Evolutionary conservation across 1,140 invertebrate species (phyloP), one percentile per base, ranked within the genome.

Genomic region (Phymastichus coffea): DNA sequence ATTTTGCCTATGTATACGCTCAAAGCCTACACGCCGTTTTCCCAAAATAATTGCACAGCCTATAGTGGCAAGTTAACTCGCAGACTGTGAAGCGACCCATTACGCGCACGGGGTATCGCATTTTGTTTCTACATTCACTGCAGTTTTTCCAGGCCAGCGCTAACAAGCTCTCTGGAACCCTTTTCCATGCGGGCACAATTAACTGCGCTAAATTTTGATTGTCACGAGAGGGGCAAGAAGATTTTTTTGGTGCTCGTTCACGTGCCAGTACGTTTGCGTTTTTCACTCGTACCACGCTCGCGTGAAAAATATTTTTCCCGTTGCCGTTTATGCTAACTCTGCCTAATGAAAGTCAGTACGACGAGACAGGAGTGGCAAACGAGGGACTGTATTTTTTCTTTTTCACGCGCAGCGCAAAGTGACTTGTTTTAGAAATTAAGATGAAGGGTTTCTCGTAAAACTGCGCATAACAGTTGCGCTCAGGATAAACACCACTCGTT

Each of bases 121-220:
- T 72, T 72, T 71, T 57, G 69, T 71, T 70, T 65, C 63, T 73
- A 75, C 73, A 72, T 75, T 76, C 64, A n/a, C n/a, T 67, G 67
- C 66, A 69, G 67, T 73, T 74, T n/a, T 69, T 69, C 65, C 64
- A 63, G 62, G 57, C 64, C 52, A 41, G 54, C 61, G 62, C 64
- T 70, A 70, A 72, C 73, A 73, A 75, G 69, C 68, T 63, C 61
- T n/a, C n/a, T n/a, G n/a, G 51, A 8, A 2, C 14, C 58, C 59
- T 49, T 64, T 58, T 61, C 65, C 64, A 53, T 65, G 60, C 64
- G 62, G 64, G 70, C n/a, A n/a, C 74, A 75, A 75, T 77, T 75
- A 76, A 75, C 72, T 73, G 70, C 67, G 64, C 70, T 76, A 75
- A n/a, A 77, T 77, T 77, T 77, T 77, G 74, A 76, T 77, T 75